Percentiles rank a stretch among this genome's conserved stretches.
These are phyloP conservation scores for Dexiosoma caninum DNA, from an alignment of 2,888 invertebrate species.

Conservation along the genomic window DNA sequence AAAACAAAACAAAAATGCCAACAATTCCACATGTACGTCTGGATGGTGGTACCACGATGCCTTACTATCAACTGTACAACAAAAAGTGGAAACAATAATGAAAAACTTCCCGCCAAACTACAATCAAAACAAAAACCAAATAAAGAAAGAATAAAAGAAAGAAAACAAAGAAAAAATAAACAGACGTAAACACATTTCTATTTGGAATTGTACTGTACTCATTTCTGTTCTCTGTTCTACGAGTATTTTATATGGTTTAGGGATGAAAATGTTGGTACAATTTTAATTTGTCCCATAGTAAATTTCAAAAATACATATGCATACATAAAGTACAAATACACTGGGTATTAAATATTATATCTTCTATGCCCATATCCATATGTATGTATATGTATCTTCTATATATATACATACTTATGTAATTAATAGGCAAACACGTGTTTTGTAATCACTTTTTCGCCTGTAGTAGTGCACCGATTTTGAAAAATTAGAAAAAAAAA, in stretches of 20 bases:
- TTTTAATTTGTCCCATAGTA: too few species aligned
- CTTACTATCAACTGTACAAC: constrained; percentile 39
- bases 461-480: too few species aligned
- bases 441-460: too few species aligned
- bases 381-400: background rate
- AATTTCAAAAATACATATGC: too few species aligned
- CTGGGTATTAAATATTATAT: too few species aligned
- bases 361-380: background rate
- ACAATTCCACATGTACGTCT: constrained; percentile 16
- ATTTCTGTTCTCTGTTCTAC: background rate
- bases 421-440: too few species aligned
- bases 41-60: constrained; percentile 2
- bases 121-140: constrained; percentile 29
- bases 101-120: constrained; percentile 60
- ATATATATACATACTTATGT: background rate
- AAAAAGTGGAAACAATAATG: constrained; percentile 38
- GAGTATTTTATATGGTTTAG: background rate
- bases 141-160: background rate
- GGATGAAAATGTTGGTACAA: background rate
- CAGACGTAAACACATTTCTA: constrained; percentile 7
- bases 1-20: constrained; percentile 28
- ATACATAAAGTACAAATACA: background rate
- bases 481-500: too few species aligned
- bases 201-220: background rate
- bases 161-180: background rate